phyloP scores from a whole-genome alignment of 2,888 invertebrate genomes.

The Agriotes lineatus region DNA sequence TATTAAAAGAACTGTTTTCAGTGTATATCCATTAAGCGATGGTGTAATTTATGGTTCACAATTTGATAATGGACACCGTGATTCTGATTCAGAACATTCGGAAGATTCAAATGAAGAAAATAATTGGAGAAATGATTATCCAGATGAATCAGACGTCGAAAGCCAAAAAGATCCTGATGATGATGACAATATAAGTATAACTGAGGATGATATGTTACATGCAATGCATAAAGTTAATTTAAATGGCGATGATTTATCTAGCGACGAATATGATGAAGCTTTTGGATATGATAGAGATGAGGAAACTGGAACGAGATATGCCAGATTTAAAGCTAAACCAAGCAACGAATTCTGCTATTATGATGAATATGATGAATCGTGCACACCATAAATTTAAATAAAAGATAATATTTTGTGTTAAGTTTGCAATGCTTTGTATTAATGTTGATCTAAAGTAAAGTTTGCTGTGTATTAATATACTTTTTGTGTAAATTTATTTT shows the following conservation, averaged over 20 bases:
- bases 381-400: too few species aligned
- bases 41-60: constrained; percentile 62
- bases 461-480: too few species aligned
- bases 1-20: constrained; percentile 43
- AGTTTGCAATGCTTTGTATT: too few species aligned
- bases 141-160: constrained; percentile 68
- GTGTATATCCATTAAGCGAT: constrained; percentile 64
- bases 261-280: constrained; percentile 63
- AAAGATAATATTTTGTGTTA: too few species aligned
- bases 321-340: background rate
- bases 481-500: too few species aligned
- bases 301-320: background rate
- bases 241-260: constrained; percentile 59
- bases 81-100: constrained; percentile 67
- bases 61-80: constrained; percentile 58
- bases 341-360: background rate
- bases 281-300: constrained; percentile 51
- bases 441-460: too few species aligned
- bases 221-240: constrained; percentile 67
- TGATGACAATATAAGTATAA: constrained; percentile 71
- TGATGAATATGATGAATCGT: constrained; percentile 46
- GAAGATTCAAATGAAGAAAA: constrained; percentile 85
- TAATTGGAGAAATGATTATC: constrained; percentile 84
- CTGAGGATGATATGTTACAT: constrained; percentile 73
- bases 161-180: constrained; percentile 72